phyloP scores from a whole-genome alignment of 1,140 invertebrate genomes.

The Oreohelix idahoensis region DNA sequence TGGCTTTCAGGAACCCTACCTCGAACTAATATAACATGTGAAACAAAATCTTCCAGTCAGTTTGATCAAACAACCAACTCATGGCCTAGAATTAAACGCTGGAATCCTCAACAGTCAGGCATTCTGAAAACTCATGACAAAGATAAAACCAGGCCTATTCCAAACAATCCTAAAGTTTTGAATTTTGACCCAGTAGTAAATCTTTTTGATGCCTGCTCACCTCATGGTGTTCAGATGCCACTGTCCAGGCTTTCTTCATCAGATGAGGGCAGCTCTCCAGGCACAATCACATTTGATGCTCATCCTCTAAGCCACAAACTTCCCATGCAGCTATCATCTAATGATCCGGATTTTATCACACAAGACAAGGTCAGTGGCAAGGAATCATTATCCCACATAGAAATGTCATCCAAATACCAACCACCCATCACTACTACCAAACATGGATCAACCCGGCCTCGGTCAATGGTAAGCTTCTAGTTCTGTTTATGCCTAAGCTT shows the following conservation, averaged over 20 bases:
- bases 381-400: neutral
- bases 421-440: neutral
- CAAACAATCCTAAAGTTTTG: constrained; percentile 58
- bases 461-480: neutral
- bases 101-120: constrained; percentile 45
- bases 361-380: neutral
- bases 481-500: no score
- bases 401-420: neutral
- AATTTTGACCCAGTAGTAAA: constrained; percentile 66
- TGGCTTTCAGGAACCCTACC: constrained; percentile 38
- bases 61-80: constrained; percentile 50
- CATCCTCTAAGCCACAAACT: neutral
- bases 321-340: neutral
- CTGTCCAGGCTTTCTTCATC: constrained; percentile 54
- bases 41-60: constrained; percentile 17
- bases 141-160: constrained; percentile 47
- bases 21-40: constrained; percentile 35
- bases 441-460: neutral
- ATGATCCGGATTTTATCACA: neutral
- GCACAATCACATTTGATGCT: neutral
- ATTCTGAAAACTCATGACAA: constrained; percentile 59
- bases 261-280: constrained; percentile 40
- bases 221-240: constrained; percentile 53
- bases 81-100: constrained; percentile 59
- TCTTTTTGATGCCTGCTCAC: constrained; percentile 55